Conservation (phyloP, 1,140 invertebrate genomes). For the Chlorops oryzae region DNA sequence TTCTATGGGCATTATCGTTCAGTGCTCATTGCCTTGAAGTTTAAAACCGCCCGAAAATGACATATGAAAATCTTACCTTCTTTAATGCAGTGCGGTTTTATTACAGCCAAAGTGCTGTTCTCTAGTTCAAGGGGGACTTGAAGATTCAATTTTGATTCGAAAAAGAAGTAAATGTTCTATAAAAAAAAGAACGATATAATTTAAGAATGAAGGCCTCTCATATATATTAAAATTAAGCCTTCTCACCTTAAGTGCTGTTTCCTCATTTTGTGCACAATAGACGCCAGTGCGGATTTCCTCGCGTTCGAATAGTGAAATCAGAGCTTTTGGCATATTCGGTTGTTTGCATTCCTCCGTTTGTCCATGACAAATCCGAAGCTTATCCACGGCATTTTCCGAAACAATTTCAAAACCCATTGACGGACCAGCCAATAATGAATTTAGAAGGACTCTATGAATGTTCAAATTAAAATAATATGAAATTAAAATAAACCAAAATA, state of each 20-base stretch:
- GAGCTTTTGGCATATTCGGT: slow-evolving; percentile 51
- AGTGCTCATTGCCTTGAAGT: too few species aligned
- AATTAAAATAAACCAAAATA: too few species aligned
- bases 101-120: slow-evolving; percentile 70
- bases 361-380: slow-evolving; percentile 36
- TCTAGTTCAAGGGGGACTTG: slow-evolving; percentile 26
- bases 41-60: too few species aligned
- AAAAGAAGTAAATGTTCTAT: slow-evolving; percentile 66
- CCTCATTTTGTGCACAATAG: slow-evolving; percentile 58
- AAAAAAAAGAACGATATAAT: neutral
- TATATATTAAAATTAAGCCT: neutral
- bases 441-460: slow-evolving; percentile 50
- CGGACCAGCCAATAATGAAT: slow-evolving; percentile 64
- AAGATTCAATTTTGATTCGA: slow-evolving; percentile 46
- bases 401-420: slow-evolving; percentile 69
- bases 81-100: slow-evolving; percentile 86
- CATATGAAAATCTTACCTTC: slow-evolving; percentile 52
- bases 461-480: neutral
- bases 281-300: slow-evolving; percentile 66
- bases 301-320: slow-evolving; percentile 68
- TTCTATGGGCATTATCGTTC: too few species aligned
- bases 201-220: neutral
- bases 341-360: slow-evolving; percentile 12
- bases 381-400: slow-evolving; percentile 62
- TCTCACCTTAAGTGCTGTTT: slow-evolving; percentile 49